Percentiles rank a stretch among this genome's conserved stretches.
These are phyloP conservation scores for Eurosta solidaginis DNA, from an alignment of 1,140 invertebrate species.

Conservation along the genomic window DNA sequence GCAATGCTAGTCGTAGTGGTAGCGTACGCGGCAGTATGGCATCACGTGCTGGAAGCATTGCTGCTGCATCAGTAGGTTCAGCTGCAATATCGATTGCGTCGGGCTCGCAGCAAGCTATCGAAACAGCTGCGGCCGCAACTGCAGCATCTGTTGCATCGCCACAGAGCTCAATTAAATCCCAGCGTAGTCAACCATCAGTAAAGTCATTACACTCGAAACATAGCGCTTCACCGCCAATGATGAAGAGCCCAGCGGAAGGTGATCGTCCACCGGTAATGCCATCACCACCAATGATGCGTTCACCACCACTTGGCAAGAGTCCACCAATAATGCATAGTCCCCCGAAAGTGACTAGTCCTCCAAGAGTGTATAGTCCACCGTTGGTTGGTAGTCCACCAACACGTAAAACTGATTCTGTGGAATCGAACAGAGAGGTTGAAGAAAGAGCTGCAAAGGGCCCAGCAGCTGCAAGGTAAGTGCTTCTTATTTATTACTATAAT, in stretches of 20 bases:
- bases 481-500: not conserved
- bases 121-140: conserved; percentile 9
- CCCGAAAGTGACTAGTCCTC: conserved; percentile 53
- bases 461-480: not conserved
- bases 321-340: conserved; percentile 54
- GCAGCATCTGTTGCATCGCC: conserved; percentile 39
- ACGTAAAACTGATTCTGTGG: conserved; percentile 20
- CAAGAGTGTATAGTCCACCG: conserved; percentile 52
- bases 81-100: conserved; percentile 33
- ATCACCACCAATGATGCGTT: conserved; percentile 50
- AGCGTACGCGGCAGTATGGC: conserved; percentile 40
- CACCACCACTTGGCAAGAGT: conserved; percentile 46
- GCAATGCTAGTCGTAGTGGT: conserved; percentile 39
- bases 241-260: conserved; percentile 49
- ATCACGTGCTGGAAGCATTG: conserved; percentile 41
- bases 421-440: not conserved
- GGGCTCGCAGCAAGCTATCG: not conserved
- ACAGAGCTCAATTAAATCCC: conserved; percentile 47
- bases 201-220: conserved; percentile 21
- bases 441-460: not conserved
- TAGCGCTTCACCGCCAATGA: conserved; percentile 38
- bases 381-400: conserved; percentile 53
- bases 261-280: conserved; percentile 54
- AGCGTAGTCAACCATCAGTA: conserved; percentile 32
- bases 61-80: conserved; percentile 31